Evolutionary conservation across 2,888 invertebrate species (phyloP).

Genomic region (Ophraella communa): DNA sequence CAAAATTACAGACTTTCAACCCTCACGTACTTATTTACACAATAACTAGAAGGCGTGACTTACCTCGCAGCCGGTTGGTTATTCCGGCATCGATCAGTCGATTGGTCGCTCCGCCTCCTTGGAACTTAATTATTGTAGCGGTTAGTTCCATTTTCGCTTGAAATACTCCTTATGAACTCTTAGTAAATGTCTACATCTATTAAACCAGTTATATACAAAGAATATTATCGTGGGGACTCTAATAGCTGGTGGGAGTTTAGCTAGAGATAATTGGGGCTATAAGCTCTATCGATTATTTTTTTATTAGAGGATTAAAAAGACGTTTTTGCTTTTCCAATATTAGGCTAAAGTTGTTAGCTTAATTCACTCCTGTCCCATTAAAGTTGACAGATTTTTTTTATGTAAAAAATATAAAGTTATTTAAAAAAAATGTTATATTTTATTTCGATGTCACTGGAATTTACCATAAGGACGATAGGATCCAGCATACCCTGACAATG

Average conservation of each 20-base stretch:
- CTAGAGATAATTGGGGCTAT: constrained; percentile 50
- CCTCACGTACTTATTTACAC: constrained; percentile 29
- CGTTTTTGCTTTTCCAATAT: constrained; percentile 50
- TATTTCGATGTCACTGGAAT: no score
- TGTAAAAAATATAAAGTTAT: no score
- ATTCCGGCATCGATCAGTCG: constrained; percentile 51
- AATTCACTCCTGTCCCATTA: no score
- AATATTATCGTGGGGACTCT: constrained; percentile 47
- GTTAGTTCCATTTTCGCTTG: constrained; percentile 47
- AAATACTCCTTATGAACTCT: constrained; percentile 55
- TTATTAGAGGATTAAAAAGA: constrained; percentile 55
- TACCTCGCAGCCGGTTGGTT: constrained; percentile 51
- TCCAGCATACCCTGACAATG: no score
- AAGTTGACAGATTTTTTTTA: no score
- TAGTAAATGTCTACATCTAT: constrained; percentile 58
- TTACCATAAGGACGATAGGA: no score
- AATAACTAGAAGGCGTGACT: constrained; percentile 42
- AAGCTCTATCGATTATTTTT: constrained; percentile 56
- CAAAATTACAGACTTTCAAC: constrained; percentile 23
- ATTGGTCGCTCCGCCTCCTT: constrained; percentile 51
- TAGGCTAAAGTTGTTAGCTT: no score
- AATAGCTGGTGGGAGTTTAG: constrained; percentile 46
- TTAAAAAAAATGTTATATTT: no score
- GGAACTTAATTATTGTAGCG: constrained; percentile 36
- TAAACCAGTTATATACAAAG: constrained; percentile 52